Evolutionary conservation across 2,113 vertebrate genomes (phyloP), one percentile per base, ranked within the genome.

Genomic region (Reinhardtius hippoglossoides): DNA sequence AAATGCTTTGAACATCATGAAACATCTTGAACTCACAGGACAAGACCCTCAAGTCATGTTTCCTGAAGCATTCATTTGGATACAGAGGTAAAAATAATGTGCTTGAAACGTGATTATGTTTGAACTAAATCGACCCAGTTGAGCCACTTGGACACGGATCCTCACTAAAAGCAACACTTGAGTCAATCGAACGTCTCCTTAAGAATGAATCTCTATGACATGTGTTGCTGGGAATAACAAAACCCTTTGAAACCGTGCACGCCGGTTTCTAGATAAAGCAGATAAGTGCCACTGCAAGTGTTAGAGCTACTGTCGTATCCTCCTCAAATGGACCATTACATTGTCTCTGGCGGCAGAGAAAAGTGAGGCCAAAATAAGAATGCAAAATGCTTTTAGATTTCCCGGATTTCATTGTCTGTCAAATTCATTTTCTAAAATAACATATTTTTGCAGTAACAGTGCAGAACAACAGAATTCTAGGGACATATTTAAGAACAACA

Each of bases 31-130:
- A 6, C 31, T 7, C 31, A 76, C 40, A 65, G 67, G 42, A 70
- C 1, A 12, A 63, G 81, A 70, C 70, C 78, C 54, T 31, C 57
- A 66, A 79, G 63, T 87, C 63, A 67, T 50, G 61, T 75, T 85
- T 70, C 24, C 58, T 72, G 69, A 74, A 62, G 61, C 23, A 71
- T 78, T 62, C 46, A 68, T 66, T 31, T 71, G n/a, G 40, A 79
- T 71, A 14, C 59, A 67, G 35, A 69, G 26, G 76, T 74, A 50
- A 80, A 74, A 58, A 87, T 24, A 18, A 9, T 27, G 2, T 16
- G 15, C 46, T 27, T 71, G 15, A 82, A 58, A 58, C 42, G 18
- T 5, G 27, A 15, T 68, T 62, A 9, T 66, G 68, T 76, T 48
- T 52, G 27, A 65, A 67, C 55, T 52, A 71, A 69, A 77, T n/a